These are phyloP conservation scores for Manduca sexta DNA, from an alignment of 1,140 invertebrate species.

Conservation along the genomic window DNA sequence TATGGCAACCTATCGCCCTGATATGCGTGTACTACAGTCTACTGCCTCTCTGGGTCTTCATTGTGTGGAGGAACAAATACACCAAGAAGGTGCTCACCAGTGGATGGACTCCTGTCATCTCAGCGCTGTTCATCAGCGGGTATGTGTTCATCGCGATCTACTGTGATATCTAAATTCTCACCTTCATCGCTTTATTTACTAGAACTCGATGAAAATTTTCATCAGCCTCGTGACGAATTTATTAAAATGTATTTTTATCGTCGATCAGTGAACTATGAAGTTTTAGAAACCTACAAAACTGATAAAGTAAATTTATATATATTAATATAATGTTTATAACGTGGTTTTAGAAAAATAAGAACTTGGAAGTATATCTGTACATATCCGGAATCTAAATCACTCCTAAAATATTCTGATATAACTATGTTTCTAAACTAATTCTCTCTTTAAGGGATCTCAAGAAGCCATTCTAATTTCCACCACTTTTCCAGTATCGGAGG, in stretches of 20 bases:
- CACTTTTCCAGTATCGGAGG: slow-evolving; percentile 79
- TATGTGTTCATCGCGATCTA: too few species aligned
- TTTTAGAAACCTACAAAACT: too few species aligned
- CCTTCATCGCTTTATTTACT: not conserved
- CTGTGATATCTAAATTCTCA: too few species aligned
- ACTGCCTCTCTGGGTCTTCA: slow-evolving; percentile 85
- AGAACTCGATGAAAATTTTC: not conserved
- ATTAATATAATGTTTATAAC: not conserved
- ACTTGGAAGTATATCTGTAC: not conserved
- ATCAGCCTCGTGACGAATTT: too few species aligned
- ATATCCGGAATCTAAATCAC: too few species aligned
- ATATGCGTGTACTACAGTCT: slow-evolving; percentile 79
- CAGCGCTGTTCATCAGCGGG: slow-evolving; percentile 91
- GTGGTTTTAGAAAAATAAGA: not conserved
- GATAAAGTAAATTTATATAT: not conserved
- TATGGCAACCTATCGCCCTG: slow-evolving; percentile 80
- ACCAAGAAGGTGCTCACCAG: slow-evolving; percentile 85
- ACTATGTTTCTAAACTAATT: too few species aligned
- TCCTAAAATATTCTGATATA: too few species aligned
- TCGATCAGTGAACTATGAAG: too few species aligned
- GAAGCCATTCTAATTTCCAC: not conserved
- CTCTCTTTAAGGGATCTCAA: too few species aligned
- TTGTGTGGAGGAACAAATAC: slow-evolving; percentile 85
- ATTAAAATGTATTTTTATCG: too few species aligned
- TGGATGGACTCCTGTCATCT: slow-evolving; percentile 90